Conservation (phyloP, 1,140 invertebrate species). For the Cecropterus lyciades region DNA sequence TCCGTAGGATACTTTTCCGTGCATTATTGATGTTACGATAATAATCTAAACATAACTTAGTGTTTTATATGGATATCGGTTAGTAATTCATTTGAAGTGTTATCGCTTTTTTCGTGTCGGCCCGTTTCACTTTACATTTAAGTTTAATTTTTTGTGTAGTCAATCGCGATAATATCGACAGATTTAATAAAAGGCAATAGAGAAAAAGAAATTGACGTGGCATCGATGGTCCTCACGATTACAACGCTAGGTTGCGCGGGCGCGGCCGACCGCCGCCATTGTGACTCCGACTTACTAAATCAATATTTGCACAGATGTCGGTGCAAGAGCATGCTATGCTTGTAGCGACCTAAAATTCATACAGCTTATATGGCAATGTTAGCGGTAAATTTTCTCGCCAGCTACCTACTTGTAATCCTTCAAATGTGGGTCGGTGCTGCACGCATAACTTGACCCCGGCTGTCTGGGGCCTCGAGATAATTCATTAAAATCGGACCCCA, state of each 20-base stretch:
- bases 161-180: constrained; percentile 21
- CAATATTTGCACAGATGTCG: constrained; percentile 83
- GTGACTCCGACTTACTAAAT: constrained; percentile 79
- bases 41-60: not conserved
- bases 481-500: constrained; percentile 66
- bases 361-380: constrained; percentile 82
- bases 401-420: constrained; percentile 83
- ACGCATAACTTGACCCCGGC: constrained; percentile 76
- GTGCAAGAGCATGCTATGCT: constrained; percentile 79
- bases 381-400: constrained; percentile 83
- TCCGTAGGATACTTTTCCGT: not conserved
- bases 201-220: constrained; percentile 54
- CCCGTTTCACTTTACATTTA: constrained; percentile 12
- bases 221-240: constrained; percentile 44
- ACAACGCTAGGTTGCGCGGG: constrained; percentile 48
- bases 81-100: constrained; percentile 2
- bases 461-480: constrained; percentile 59
- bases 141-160: constrained; percentile 12
- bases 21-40: constrained; percentile 3
- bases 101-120: not conserved
- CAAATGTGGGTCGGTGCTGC: constrained; percentile 79
- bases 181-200: constrained; percentile 32
- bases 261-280: constrained; percentile 62
- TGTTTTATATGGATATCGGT: not conserved
- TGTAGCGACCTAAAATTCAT: constrained; percentile 83